A percentile compares a stretch with the other conserved stretches of the same genome.
Conservation (phyloP, 2,113 vertebrate genomes). For the Saccopteryx bilineata region DNA sequence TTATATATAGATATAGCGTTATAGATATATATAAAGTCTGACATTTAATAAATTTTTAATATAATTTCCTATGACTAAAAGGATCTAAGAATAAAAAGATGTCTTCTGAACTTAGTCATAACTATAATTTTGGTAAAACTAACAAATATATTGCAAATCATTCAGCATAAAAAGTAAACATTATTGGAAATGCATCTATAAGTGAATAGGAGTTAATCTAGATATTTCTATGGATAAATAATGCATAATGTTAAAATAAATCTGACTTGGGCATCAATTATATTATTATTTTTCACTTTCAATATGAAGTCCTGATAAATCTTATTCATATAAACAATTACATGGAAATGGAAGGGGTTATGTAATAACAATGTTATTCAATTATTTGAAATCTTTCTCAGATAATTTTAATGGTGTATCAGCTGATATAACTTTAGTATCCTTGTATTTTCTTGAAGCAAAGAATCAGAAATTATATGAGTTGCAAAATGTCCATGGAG, state of each 20-base stretch:
- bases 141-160: slow-evolving; percentile 25
- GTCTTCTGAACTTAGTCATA: not conserved
- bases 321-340: not conserved
- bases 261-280: not conserved
- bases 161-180: not conserved
- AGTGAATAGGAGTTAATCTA: not conserved
- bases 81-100: not conserved
- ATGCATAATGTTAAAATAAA: not conserved
- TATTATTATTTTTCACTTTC: slow-evolving; percentile 15
- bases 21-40: not conserved
- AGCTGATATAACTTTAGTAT: not conserved
- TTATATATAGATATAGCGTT: not conserved
- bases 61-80: slow-evolving; percentile 32
- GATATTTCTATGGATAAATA: not conserved
- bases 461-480: slow-evolving; percentile 11
- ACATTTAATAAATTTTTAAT: not conserved
- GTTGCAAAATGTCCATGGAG: not conserved
- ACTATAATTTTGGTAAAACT: slow-evolving; percentile 25
- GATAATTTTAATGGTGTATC: not conserved
- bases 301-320: not conserved
- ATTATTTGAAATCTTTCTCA: slow-evolving; percentile 35
- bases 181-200: not conserved
- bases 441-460: slow-evolving; percentile 20
- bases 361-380: not conserved
- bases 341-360: not conserved